These are phyloP conservation scores for Xiphophorus hellerii DNA, from an alignment of 2,113 vertebrate species.

Conservation along the genomic window DNA sequence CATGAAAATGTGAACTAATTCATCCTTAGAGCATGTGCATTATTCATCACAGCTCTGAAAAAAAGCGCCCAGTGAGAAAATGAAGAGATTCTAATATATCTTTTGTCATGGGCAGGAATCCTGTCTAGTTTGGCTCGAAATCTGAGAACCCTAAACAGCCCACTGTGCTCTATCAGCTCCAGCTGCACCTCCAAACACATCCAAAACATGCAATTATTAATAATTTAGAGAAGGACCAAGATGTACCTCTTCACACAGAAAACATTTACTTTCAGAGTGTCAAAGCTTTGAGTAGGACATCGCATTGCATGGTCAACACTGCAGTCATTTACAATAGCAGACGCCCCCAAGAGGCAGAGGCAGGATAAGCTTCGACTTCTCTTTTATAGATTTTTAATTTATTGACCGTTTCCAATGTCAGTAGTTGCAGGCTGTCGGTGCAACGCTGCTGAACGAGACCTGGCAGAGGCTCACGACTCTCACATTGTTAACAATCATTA, in stretches of 20 bases:
- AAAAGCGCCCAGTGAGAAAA: conserved; percentile 44
- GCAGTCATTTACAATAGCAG: conserved; percentile 44
- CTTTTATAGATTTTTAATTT: conserved; percentile 59
- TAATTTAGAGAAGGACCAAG: conserved; percentile 25
- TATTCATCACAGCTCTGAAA: conserved; percentile 58
- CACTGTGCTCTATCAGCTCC: conserved; percentile 16
- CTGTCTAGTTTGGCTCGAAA: conserved; percentile 27
- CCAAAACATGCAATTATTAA: conserved; percentile 21
- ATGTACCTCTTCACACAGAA: not conserved
- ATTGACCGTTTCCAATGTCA: conserved; percentile 51
- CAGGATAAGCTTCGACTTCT: conserved; percentile 54
- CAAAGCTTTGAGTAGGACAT: conserved; percentile 38
- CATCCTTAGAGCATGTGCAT: conserved; percentile 41
- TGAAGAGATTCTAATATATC: conserved; percentile 47
- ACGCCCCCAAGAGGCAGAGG: conserved; percentile 19
- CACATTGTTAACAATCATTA: conserved; percentile 53
- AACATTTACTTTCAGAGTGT: conserved; percentile 19
- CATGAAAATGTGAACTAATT: conserved; percentile 53
- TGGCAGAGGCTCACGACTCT: conserved; percentile 27
- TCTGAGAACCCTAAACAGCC: conserved; percentile 45
- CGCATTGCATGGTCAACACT: conserved; percentile 36
- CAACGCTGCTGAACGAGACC: conserved; percentile 31
- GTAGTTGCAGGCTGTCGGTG: conserved; percentile 32
- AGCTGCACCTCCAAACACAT: conserved; percentile 17
- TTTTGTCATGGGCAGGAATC: conserved; percentile 47